Evolutionary conservation across 2,888 invertebrate genomes (phyloP), one percentile per base, ranked within the genome.

Genomic region (Papilio protenor): DNA sequence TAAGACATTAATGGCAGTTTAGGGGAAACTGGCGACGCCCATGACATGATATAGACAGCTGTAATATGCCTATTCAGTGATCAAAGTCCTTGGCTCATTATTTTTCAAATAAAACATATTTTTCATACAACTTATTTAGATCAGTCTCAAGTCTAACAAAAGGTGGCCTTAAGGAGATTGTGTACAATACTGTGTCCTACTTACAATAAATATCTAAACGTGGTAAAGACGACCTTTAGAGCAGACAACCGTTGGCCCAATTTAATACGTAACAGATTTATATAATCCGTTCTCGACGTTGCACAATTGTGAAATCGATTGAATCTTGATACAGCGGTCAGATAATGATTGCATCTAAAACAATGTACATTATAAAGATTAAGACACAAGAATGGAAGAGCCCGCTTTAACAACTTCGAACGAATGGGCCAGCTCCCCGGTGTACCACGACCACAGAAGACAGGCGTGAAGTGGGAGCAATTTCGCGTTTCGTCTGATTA

Each of bases 191-290:
- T 69, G 77, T 45, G 57, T 57, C 45, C 77, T n/a, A 47, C 11
- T 45, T 73, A 66, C 55, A 69, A 70, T 61, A 47, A 76, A 76
- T 71, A 71, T 70, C 47, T 47, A 66, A 66, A 66, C 70, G 14
- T 27, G 59, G 69, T 57, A 49, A 76, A 76, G 59, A 55, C 71
- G 77, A 66, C 73, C 66, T 73, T 64, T 66, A 66, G 73, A 73
- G 77, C 72, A 49, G 72, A 73, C 72, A 18, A 61, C 64, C 33
- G 40, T 66, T 45, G 72, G 64, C 59, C 72, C 59, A 66, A 55
- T 73, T 77, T 73, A 66, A 49, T 66, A 73, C 77, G 77, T 66
- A 73, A 77, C 64, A 66, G 73, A 77, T 77, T 77, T 77, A 77
- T 77, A 55, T 77, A 77, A 77, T 77, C 73, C 66, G 66, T 23